Evolutionary conservation across 2,797 vertebrate genomes (phyloP), one percentile per base, ranked within the genome.

Genomic region (Lepus oiostolus): DNA sequence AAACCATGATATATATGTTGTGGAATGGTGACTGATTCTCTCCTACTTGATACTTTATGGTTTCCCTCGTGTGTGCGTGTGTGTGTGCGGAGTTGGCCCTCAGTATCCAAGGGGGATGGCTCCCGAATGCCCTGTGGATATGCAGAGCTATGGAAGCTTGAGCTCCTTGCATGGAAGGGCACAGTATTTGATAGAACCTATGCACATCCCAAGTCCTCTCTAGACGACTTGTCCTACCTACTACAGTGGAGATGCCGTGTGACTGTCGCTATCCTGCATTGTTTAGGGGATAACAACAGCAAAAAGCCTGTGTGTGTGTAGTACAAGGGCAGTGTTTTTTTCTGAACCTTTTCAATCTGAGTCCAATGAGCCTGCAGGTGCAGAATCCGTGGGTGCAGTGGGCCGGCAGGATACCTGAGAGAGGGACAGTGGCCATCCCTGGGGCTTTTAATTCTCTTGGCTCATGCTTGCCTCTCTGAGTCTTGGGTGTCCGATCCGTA

Each of bases 1-100:
- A 74, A 77, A n/a, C 42, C 17, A 7, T 1, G 4, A 47, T 24
- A 22, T 0, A 1, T 7, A 1, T 3, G 13, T 4, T 24, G 9
- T 2, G 32, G 10, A 79, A n/a, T 58, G 30, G 60, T 22, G 8
- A 58, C 54, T 58, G 54, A 21, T 58, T 58, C 17, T 58, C 17
- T 16, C 54, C 54, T 21, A 58, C 54, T 58, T 58, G 19, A 17
- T 58, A 21, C 54, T 58, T 58, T 58, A 58, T 58, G 54, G 54
- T 16, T 58, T 16, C 54, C 17, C 54, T 47, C 8, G 42, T 47
- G 42, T 47, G 42, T 19, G 54, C 3, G 54, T 58, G 54, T 58
- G 54, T 58, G 54, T 54, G 54, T 54, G 54, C 54, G 7, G 54
- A 42, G 35, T 26, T 32, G 28, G 0, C 28, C 60, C 62, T 50